phyloP scores from a whole-genome alignment of 2,888 invertebrate species.

The Ormyrus thymus region DNA sequence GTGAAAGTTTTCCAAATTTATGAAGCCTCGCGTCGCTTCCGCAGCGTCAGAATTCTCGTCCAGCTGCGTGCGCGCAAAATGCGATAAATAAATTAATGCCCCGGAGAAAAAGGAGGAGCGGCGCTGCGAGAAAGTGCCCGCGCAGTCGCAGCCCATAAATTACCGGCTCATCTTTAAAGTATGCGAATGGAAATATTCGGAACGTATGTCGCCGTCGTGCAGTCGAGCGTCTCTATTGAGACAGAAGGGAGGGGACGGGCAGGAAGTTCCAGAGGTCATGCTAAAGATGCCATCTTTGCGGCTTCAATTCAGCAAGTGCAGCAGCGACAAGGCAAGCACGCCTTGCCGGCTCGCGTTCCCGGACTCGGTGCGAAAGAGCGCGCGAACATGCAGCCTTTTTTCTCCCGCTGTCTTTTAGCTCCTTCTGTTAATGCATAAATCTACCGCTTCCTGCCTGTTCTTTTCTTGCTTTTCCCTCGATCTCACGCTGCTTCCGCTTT shows the following conservation, averaged over 20 bases:
- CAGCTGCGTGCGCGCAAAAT: conserved; percentile 23
- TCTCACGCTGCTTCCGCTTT: conserved; percentile 16
- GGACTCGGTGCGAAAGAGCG: conserved; percentile 23
- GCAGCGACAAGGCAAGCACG: conserved; percentile 39
- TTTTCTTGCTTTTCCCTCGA: not conserved
- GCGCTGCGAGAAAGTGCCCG: conserved; percentile 12
- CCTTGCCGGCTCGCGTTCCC: conserved; percentile 20
- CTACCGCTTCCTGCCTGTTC: not conserved
- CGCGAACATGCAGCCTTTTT: not conserved
- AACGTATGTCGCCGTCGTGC: conserved; percentile 58
- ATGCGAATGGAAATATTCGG: conserved; percentile 71
- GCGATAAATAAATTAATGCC: conserved; percentile 51
- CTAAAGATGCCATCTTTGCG: conserved; percentile 70
- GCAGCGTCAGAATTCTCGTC: conserved; percentile 42
- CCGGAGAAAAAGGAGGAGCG: conserved; percentile 29
- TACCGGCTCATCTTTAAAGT: conserved; percentile 72
- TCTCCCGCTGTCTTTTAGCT: not conserved
- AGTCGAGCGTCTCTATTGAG: conserved; percentile 58
- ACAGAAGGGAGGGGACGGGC: conserved; percentile 41
- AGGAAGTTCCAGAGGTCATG: conserved; percentile 66
- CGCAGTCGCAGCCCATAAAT: conserved; percentile 63
- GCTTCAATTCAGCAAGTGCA: conserved; percentile 62
- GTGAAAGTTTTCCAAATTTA: conserved; percentile 44
- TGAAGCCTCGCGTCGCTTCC: conserved; percentile 52
- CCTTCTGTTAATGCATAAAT: conserved; percentile 27